Percentiles rank a stretch among this genome's conserved stretches.
These are phyloP conservation scores for Furnarius figulus DNA, from an alignment of 2,113 vertebrate genomes.

Conservation along the genomic window DNA sequence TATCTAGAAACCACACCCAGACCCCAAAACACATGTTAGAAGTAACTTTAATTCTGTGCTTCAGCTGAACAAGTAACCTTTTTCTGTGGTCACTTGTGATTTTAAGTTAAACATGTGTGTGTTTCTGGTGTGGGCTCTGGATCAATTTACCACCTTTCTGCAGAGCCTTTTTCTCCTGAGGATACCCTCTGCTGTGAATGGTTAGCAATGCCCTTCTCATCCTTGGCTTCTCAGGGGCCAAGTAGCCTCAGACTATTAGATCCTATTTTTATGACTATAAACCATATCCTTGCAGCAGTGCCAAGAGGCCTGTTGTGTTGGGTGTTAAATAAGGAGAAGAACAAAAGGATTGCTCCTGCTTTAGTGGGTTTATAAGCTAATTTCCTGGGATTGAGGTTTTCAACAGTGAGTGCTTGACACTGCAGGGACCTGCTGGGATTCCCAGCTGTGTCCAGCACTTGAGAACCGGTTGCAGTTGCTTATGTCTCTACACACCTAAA, in stretches of 20 bases:
- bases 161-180: not conserved
- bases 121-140: constrained; percentile 5
- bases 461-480: not conserved
- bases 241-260: not conserved
- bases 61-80: constrained; percentile 53
- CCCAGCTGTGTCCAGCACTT: not conserved
- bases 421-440: not conserved
- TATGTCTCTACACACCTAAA: not conserved
- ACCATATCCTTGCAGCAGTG: not conserved
- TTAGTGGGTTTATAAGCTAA: not conserved
- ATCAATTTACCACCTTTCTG: constrained; percentile 27
- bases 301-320: constrained; percentile 31
- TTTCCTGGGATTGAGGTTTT: constrained; percentile 39
- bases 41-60: constrained; percentile 42
- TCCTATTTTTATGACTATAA: constrained; percentile 30
- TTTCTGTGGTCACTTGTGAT: constrained; percentile 37
- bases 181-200: not conserved
- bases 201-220: not conserved
- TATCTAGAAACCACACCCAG: constrained; percentile 71
- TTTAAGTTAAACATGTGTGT: not conserved
- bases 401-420: not conserved
- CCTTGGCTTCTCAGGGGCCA: not conserved
- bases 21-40: constrained; percentile 51
- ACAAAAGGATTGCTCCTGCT: constrained; percentile 17
- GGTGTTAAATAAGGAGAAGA: constrained; percentile 22